Evolutionary conservation across 2,113 vertebrate species (phyloP), one percentile per base, ranked within the genome.

Genomic region (Entelurus aequoreus): DNA sequence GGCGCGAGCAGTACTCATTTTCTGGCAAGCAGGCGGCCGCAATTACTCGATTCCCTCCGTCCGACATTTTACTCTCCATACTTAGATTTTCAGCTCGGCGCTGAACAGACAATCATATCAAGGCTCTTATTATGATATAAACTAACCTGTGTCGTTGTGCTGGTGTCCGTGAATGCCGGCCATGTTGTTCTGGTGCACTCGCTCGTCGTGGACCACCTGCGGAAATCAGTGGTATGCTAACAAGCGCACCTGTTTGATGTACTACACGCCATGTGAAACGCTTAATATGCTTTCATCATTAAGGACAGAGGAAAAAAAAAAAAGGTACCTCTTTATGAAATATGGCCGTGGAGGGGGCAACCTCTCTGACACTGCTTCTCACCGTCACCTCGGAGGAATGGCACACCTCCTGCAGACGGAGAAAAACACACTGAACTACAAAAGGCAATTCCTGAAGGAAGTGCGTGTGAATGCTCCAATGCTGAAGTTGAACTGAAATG

Each of bases 371-470:
- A 47, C 81, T 87, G 77, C 83, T 92, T 80, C 80, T 87, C 71
- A 88, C 51, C 5, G 57, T 84, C 35, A 88, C 85, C 71, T 95
- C 90, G 3, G 86, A 93, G 55, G 85, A 91, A 66, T 68, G 91
- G 48, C 86, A 86, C 59, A 82, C 75, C 69, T 95, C 93, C 95
- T 98, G 79, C 74, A 50, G 75, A 62, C 68, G 48, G 48, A 60
- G 19, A 19, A 19, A 19, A 19, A 19, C 19, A 19, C 19, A 19
- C n/a, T n/a, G n/a, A n/a, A n/a, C n/a, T n/a, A n/a, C n/a, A n/a
- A n/a, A n/a, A n/a, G n/a, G n/a, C n/a, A n/a, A n/a, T n/a, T n/a
- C n/a, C n/a, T n/a, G n/a, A n/a, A n/a, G n/a, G n/a, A n/a, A n/a
- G n/a, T n/a, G n/a, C 19, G 19, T 19, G 19, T 19, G 19, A 19